A percentile compares a stretch with the other conserved stretches of the same genome.
Conservation (phyloP, 2,113 vertebrate genomes). For the Lasiurus borealis region DNA sequence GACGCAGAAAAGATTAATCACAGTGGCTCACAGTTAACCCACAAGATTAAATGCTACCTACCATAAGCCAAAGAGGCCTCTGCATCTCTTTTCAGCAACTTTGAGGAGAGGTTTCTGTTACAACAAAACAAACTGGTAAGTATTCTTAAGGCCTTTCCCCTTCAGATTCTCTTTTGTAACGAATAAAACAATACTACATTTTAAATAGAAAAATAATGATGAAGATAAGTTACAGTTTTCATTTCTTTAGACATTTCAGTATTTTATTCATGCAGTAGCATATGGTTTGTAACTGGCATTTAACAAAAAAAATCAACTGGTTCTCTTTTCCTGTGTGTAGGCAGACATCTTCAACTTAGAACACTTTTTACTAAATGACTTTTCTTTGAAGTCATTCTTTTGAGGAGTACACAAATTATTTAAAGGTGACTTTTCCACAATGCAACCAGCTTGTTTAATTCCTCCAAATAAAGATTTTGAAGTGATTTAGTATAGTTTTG, state of each 20-base stretch:
- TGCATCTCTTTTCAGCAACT: background rate
- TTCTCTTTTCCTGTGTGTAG: background rate
- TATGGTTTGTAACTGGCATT: background rate
- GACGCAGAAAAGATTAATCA: background rate
- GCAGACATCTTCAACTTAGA: background rate
- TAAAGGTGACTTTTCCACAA: constrained; percentile 26
- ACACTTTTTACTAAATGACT: background rate
- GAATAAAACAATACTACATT: background rate
- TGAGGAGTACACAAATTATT: background rate
- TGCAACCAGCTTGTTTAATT: background rate
- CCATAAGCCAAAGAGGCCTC: background rate
- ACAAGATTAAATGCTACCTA: background rate
- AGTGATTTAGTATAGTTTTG: background rate
- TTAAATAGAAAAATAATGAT: background rate
- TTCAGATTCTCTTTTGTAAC: background rate
- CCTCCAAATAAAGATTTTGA: background rate
- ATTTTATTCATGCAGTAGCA: background rate
- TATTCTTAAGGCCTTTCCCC: background rate
- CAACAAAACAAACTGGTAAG: background rate
- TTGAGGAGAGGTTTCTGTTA: background rate
- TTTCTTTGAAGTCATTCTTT: constrained; percentile 45
- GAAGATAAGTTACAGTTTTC: background rate
- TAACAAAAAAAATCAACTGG: background rate
- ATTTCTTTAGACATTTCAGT: background rate
- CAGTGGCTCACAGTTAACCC: background rate